These are phyloP conservation scores for Chrysolina oricalcia DNA, from an alignment of 2,888 invertebrate species.

Conservation along the genomic window DNA sequence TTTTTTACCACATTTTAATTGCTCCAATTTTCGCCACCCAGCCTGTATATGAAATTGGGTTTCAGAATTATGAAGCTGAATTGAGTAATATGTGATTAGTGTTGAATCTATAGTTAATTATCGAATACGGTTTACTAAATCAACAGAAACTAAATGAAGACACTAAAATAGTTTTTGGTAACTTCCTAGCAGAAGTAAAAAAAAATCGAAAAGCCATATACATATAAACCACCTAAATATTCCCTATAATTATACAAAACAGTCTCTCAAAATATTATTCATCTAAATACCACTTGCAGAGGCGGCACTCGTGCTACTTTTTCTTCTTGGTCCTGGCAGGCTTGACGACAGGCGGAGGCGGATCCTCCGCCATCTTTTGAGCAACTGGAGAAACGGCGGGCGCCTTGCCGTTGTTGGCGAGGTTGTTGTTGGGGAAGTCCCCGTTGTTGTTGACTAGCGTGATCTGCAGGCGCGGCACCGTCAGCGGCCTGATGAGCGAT, in stretches of 20 bases:
- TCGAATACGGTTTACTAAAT: too few relatives aligned
- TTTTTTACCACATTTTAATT: too few relatives aligned
- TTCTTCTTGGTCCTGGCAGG: conserved; percentile 72
- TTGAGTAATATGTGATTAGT: too few relatives aligned
- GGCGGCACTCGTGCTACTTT: conserved; percentile 68
- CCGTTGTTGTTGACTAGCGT: conserved; percentile 69
- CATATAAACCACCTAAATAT: conserved; percentile 17
- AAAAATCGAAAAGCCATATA: neutral
- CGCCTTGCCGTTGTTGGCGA: conserved; percentile 45
- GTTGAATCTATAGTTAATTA: too few relatives aligned
- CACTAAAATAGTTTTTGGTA: neutral
- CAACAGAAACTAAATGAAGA: too few relatives aligned
- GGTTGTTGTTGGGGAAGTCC: conserved; percentile 57
- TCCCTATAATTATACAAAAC: conserved; percentile 31
- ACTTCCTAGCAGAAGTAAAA: neutral
- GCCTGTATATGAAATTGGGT: too few relatives aligned
- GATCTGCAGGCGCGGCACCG: conserved; percentile 75
- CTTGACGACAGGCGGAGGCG: conserved; percentile 62
- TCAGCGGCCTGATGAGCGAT: conserved; percentile 75
- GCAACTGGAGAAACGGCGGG: conserved; percentile 25
- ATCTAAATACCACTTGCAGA: conserved; percentile 60
- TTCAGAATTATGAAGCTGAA: too few relatives aligned
- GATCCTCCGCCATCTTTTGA: conserved; percentile 37
- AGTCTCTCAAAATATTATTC: conserved; percentile 39
- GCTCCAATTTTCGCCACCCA: too few relatives aligned